Evolutionary conservation across 2,888 invertebrate genomes (phyloP), one percentile per base, ranked within the genome.

Genomic region (Drosophila kokeensis): DNA sequence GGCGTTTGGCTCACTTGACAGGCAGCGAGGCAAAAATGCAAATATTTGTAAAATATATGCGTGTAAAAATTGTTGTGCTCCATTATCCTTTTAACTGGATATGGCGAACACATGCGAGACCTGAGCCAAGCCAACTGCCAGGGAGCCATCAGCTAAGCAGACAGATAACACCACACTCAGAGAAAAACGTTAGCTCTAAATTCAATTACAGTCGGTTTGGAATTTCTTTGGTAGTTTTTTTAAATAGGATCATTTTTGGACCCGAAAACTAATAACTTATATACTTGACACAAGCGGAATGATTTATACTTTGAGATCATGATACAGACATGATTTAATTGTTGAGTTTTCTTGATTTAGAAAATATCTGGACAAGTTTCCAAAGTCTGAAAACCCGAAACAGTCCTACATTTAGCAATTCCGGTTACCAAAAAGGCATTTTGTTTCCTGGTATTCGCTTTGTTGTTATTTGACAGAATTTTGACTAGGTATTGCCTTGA

Each of bases 1-100:
- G 34, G 42, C 29, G 59, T n/a, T 57, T 61, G 63, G 72, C 75
- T 75, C 70, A 72, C 85, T 82, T 89, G 85, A 73, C 87, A 84
- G 73, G 86, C 76, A 77, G 80, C 73, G 52, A 70, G 82, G 86
- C 62, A 89, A 87, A 90, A 90, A 87, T 90, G 87, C 87, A 87
- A 87, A 87, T 87, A 87, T 90, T 87, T 90, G 88, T 85, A 89
- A 88, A 90, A 87, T 90, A 90, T 90, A 89, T 87, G 90, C 90
- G 87, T 85, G 90, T 87, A 87, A 87, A 90, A 87, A 87, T 90
- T 87, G 90, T 90, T 90, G 90, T 90, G 87, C 90, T 90, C 85
- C 85, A 86, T 87, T 87, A 90, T 87, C 90, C 90, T 87, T 87
- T 87, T 87, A 90, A 89, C 89, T 90, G 87, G 76, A 90, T 90